A percentile compares a stretch with the other conserved stretches of the same genome.
phyloP scores from a whole-genome alignment of 1,140 invertebrate species.

The Hypsibius dujardini region DNA sequence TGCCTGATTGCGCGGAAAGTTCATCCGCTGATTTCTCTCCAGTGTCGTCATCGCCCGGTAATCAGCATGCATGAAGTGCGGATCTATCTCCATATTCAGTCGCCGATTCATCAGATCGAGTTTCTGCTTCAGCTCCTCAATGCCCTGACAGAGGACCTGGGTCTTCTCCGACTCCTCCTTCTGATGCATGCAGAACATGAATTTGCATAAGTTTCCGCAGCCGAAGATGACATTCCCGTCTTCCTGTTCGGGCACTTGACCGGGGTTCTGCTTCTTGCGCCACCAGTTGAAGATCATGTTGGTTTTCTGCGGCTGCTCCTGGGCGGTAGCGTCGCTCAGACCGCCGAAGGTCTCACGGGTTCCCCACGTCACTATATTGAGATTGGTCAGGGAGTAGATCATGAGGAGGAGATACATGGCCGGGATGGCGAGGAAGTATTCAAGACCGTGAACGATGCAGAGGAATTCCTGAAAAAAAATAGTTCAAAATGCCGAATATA shows the following conservation, averaged over 20 bases:
- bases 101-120: constrained; percentile 8
- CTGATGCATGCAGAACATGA: constrained; percentile 16
- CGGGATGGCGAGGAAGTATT: constrained; percentile 78
- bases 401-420: constrained; percentile 82
- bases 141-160: constrained; percentile 15
- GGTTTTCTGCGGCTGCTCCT: background rate
- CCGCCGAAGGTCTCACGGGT: constrained; percentile 46
- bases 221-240: constrained; percentile 9
- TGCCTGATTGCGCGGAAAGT: constrained; percentile 10
- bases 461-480: constrained; percentile 42
- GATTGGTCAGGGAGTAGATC: constrained; percentile 72
- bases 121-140: constrained; percentile 11
- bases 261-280: constrained; percentile 5
- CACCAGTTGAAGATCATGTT: constrained; percentile 14
- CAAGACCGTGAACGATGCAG: constrained; percentile 53
- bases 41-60: background rate
- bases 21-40: constrained; percentile 9
- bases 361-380: constrained; percentile 76
- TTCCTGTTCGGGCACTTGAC: constrained; percentile 11
- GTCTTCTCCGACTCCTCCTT: constrained; percentile 14
- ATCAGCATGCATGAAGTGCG: background rate
- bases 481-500: no score
- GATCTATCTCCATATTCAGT: background rate
- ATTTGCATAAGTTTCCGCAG: constrained; percentile 15
- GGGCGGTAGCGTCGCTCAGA: background rate